A percentile compares a stretch with the other conserved stretches of the same genome.
Evolutionary conservation across 2,888 invertebrate species (phyloP).

Genomic region (Papilio elwesi): DNA sequence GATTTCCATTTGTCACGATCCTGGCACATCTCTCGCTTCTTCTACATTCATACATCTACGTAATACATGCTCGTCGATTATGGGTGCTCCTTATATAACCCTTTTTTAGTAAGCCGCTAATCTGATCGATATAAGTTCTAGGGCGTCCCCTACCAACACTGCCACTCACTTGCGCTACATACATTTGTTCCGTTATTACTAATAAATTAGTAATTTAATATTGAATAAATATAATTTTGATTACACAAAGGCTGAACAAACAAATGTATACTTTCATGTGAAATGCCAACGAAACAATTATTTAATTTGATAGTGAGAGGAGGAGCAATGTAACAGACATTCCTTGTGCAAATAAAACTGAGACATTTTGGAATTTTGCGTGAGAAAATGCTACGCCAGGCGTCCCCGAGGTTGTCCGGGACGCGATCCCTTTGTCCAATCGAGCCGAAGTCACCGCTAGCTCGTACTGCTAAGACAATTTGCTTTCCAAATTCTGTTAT

Average conservation of each 20-base stretch:
- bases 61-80: too few relatives aligned
- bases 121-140: too few relatives aligned
- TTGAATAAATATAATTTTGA: neutral
- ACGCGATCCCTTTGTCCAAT: slow-evolving; percentile 5
- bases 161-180: too few relatives aligned
- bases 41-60: too few relatives aligned
- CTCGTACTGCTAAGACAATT: slow-evolving; percentile 10
- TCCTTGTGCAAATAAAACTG: slow-evolving; percentile 28
- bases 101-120: too few relatives aligned
- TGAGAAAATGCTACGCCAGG: slow-evolving; percentile 27
- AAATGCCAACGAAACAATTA: slow-evolving; percentile 23
- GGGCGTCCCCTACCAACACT: too few relatives aligned
- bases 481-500: slow-evolving; percentile 14
- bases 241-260: slow-evolving; percentile 15
- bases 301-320: slow-evolving; percentile 1
- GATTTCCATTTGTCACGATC: too few relatives aligned
- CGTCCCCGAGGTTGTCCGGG: neutral
- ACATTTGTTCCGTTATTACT: too few relatives aligned
- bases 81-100: too few relatives aligned
- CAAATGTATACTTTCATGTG: slow-evolving; percentile 26
- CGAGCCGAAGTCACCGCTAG: neutral
- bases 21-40: too few relatives aligned
- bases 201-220: too few relatives aligned
- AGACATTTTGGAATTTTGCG: slow-evolving; percentile 36
- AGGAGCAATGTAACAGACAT: slow-evolving; percentile 18